Conservation (phyloP, 1,140 invertebrate genomes). For the Lordiphosa stackelbergi region DNA sequence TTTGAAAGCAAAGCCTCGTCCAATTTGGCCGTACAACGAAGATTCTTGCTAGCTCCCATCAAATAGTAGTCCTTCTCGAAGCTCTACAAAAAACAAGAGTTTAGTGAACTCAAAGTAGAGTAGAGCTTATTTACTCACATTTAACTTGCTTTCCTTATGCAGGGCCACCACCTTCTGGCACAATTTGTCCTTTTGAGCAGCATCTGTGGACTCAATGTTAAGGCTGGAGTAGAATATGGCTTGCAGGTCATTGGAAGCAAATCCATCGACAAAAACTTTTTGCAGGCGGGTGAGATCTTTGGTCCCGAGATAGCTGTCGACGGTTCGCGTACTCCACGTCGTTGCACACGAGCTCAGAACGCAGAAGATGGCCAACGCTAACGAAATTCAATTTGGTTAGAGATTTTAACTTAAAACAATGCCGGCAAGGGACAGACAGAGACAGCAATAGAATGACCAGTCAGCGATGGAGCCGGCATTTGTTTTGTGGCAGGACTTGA, state of each 20-base stretch:
- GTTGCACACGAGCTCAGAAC: slow-evolving; percentile 31
- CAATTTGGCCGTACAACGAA: slow-evolving; percentile 57
- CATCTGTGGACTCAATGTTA: slow-evolving; percentile 61
- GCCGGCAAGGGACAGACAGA: slow-evolving; percentile 47
- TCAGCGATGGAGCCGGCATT: slow-evolving; percentile 44
- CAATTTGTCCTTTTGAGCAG: slow-evolving; percentile 43
- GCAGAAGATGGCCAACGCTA: slow-evolving; percentile 52
- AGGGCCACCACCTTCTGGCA: slow-evolving; percentile 58
- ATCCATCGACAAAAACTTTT: slow-evolving; percentile 68
- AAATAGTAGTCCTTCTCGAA: slow-evolving; percentile 76
- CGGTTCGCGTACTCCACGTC: slow-evolving; percentile 55
- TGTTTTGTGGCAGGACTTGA: background rate
- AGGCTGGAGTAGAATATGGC: slow-evolving; percentile 67
- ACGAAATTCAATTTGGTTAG: slow-evolving; percentile 3
- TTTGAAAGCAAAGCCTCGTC: slow-evolving; percentile 50
- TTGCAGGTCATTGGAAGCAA: slow-evolving; percentile 70
- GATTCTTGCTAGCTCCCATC: slow-evolving; percentile 65
- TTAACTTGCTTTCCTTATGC: slow-evolving; percentile 70
- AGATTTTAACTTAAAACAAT: slow-evolving; percentile 2
- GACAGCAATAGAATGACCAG: slow-evolving; percentile 18
- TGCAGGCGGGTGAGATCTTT: slow-evolving; percentile 70
- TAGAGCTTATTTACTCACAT: slow-evolving; percentile 44
- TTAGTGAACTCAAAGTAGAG: too few relatives aligned
- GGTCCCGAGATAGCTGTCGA: slow-evolving; percentile 57
- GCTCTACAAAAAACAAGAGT: slow-evolving; percentile 37